Evolutionary conservation across 2,797 vertebrate genomes (phyloP), one percentile per base, ranked within the genome.

Genomic region (Bradypodion pumilum): DNA sequence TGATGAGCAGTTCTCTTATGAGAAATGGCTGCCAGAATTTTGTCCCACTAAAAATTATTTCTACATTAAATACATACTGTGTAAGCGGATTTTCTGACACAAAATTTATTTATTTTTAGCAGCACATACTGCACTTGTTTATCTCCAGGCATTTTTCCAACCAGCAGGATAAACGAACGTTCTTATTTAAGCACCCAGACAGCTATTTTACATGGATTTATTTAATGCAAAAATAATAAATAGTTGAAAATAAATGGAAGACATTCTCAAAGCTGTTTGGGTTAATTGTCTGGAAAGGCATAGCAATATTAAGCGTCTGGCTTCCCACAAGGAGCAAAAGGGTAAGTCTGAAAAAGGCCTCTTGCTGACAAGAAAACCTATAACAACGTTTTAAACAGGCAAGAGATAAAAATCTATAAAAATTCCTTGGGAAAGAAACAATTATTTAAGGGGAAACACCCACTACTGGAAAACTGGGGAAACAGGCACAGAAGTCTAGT

Each of bases 161-260:
- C 80, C 40, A 89, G 44, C 59, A 91, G 74, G 23, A 74, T 79
- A 49, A 85, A 80, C 1, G 82, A 66, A 91, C 89, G 79, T 82
- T 92, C 87, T 92, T 44, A 4, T 49, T 4, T 91, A 92, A 90
- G 62, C 84, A 91, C 13, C 90, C n/a, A 90, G 89, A 81, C 82
- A 72, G 82, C 84, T 80, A 69, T 90, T 91, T 85, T 78, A 90
- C 59, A 88, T 86, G 25, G 23, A 42, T 46, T 65, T 63, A 89
- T 65, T 78, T 78, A 70, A 35, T 70, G 86, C 85, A 89, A 84
- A 93, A 90, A 79, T 79, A 90, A 74, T 80, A 69, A 12, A 78
- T 85, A 91, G 92, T 91, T 83, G 85, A 84, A 86, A 85, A 72
- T 66, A 88, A 88, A n/a, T 66, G 77, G 59, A n/a, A 88, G 85